Base-by-base conservation (phyloP, 2,113 vertebrate species). In the Zosterops hypoxanthus region DNA sequence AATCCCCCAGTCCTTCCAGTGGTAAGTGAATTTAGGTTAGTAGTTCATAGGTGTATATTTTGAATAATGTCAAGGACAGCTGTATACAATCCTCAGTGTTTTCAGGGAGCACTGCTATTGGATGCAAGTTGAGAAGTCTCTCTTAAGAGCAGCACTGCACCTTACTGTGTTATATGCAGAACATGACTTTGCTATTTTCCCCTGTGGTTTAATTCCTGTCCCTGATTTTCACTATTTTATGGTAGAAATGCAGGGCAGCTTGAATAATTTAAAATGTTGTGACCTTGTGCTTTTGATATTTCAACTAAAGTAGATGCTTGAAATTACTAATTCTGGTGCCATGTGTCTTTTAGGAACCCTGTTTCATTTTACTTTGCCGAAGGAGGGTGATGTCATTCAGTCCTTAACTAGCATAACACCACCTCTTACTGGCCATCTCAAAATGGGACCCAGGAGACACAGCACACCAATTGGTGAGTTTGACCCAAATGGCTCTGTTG, bases 391-490 rank as follows among this genome's bases (percentile, higher is more conserved):
- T 65, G 82, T 97, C 94, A 98, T 99, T 71, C 98, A 98, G 88
- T 98, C 99, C 16, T 91, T 98, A 69, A 97, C 98, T 18, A 98
- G 97, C 41, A 75, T 97, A 86, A 99, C 99, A 1, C 99, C 99
- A 21, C 99, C 99, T 78, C 97, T 98, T 36, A 97, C 98, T 95
- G 98, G 94, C 72, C 99, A 99, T 86, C 97, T 99, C 91, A 99
- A 99, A 97, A 98, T 98, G 97, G 98, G 98, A 20, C 98, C 98
- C 57, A 98, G 99, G 92, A 98, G 99, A 92, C 99, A 99, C 98
- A 99, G 99, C 98, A 99, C 99, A 76, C 99, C 99, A 64, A 99
- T 99, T 73, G 99, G 99, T 99, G 96, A 95, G 99, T 98, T 57
- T 33, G 29, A n/a, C n/a, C 41, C 0, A 0, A 29, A 22, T 29